Evolutionary conservation across 1,140 invertebrate genomes (phyloP).

Genomic region (Bombus soroeensis): DNA sequence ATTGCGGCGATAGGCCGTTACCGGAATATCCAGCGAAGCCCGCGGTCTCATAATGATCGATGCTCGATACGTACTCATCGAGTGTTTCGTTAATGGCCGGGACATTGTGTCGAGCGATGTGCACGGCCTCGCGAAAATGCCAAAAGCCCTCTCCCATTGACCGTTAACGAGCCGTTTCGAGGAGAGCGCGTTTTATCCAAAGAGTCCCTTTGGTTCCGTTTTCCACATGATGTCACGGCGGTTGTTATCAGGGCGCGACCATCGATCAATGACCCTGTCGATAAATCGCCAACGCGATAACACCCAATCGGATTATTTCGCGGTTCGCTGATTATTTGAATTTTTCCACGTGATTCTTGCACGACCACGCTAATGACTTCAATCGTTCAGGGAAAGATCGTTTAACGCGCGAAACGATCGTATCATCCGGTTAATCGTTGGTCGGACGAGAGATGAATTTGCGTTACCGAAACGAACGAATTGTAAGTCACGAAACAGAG

Average conservation of each 20-base stretch:
- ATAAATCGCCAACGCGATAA: background rate
- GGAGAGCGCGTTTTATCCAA: constrained; percentile 33
- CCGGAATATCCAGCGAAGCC: constrained; percentile 67
- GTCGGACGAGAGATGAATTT: constrained; percentile 11
- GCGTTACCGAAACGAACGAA: background rate
- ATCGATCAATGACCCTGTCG: background rate
- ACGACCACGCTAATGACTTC: background rate
- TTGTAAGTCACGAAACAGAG: constrained; percentile 16
- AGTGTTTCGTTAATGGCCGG: constrained; percentile 76
- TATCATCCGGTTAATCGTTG: constrained; percentile 25
- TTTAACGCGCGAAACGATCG: constrained; percentile 15
- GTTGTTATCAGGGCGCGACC: background rate
- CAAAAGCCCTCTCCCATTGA: constrained; percentile 8
- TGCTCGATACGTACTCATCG: constrained; percentile 71
- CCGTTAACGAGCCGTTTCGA: constrained; percentile 61
- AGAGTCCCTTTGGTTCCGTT: constrained; percentile 24
- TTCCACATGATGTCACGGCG: background rate
- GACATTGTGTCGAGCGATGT: constrained; percentile 59
- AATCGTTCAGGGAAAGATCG: constrained; percentile 11
- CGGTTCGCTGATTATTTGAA: background rate
- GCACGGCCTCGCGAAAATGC: constrained; percentile 53
- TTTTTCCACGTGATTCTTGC: background rate
- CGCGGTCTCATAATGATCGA: constrained; percentile 74
- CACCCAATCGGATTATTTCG: background rate
- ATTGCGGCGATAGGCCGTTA: constrained; percentile 77